Conservation (phyloP, 2,797 vertebrate species). For the Cyclura pinguis region DNA sequence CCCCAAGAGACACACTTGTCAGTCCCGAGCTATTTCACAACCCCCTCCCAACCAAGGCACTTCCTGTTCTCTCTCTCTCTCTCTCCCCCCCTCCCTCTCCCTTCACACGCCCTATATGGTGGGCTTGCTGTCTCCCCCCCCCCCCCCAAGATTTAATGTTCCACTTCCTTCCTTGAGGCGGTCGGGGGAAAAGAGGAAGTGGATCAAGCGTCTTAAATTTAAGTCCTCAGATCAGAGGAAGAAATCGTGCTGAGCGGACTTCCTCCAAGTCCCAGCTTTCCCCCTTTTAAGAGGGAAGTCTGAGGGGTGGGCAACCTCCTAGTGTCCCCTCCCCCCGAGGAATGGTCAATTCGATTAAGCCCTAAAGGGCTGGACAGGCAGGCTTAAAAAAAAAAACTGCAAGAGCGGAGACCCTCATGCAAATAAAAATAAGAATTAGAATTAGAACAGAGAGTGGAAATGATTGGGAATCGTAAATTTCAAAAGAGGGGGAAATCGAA, state of each 20-base stretch:
- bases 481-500: no score
- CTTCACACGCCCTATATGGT: not conserved
- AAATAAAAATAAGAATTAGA: not conserved
- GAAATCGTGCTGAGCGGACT: not conserved
- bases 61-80: no score
- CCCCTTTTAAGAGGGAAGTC: not conserved
- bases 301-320: not conserved
- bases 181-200: not conserved
- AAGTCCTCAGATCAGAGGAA: conserved; percentile 12
- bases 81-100: no score
- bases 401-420: not conserved
- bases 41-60: no score
- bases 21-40: conserved; percentile 62
- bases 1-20: conserved; percentile 72
- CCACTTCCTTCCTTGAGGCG: not conserved
- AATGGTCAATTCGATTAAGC: not conserved
- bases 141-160: conserved; percentile 15
- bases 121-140: not conserved
- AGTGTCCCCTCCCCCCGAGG: not conserved
- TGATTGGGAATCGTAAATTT: not conserved
- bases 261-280: not conserved
- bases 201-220: conserved; percentile 15
- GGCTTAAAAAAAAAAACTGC: not conserved
- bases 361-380: not conserved
- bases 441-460: no score